Percentiles rank a stretch among this genome's conserved stretches.
These are phyloP conservation scores for Pollenia labialis DNA, from an alignment of 2,888 invertebrate species.

Conservation along the genomic window DNA sequence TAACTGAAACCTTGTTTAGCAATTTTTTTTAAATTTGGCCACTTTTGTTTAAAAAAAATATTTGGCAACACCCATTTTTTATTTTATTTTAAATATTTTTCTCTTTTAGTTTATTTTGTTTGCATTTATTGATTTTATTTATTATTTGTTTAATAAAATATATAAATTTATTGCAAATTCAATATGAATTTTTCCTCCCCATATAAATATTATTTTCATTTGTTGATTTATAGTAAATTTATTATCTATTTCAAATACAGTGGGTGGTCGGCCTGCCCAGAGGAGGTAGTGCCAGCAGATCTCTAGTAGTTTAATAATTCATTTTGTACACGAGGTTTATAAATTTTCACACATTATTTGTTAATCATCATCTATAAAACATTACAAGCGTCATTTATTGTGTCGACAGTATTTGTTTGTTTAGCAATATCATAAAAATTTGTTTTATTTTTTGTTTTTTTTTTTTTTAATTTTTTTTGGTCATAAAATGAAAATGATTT, in stretches of 20 bases:
- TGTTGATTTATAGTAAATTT: conserved; percentile 44
- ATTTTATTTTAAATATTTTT: too few species aligned
- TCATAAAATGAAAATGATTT: too few species aligned
- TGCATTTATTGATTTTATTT: conserved; percentile 38
- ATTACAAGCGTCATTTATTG: conserved; percentile 17
- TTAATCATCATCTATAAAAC: conserved; percentile 57
- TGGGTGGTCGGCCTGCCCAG: conserved; percentile 4
- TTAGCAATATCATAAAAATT: too few species aligned
- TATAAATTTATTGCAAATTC: conserved; percentile 66
- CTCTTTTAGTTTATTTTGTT: too few species aligned
- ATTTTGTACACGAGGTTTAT: conserved; percentile 40
- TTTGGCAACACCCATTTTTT: too few species aligned
- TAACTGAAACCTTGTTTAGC: too few species aligned
- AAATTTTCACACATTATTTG: conserved; percentile 67
- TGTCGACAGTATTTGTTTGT: background rate
- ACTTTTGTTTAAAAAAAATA: too few species aligned
- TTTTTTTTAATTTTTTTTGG: too few species aligned
- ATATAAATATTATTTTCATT: conserved; percentile 52
- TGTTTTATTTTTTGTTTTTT: too few species aligned
- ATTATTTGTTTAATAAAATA: conserved; percentile 42
- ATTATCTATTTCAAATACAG: conserved; percentile 31
- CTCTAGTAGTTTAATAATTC: conserved; percentile 16
- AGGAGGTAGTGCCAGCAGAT: too few species aligned
- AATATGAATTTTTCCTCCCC: conserved; percentile 35
- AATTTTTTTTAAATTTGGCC: too few species aligned